phyloP scores from a whole-genome alignment of 2,797 vertebrate species.

The Enteromius radiatus region DNA sequence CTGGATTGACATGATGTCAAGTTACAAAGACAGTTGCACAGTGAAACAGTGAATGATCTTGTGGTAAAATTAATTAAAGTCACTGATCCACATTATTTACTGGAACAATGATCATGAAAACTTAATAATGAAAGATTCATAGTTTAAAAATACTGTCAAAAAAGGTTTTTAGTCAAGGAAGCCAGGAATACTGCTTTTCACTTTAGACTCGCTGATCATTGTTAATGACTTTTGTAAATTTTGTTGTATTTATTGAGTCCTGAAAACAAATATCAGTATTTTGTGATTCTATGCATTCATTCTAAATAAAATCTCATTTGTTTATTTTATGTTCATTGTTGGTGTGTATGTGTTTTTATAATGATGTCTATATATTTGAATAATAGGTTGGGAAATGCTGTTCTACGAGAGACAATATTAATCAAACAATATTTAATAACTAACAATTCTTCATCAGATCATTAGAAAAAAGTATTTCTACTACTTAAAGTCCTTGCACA shows the following conservation, averaged over 20 bases:
- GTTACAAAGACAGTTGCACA: neutral
- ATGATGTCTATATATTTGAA: neutral
- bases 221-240: neutral
- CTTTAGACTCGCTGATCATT: neutral
- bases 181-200: neutral
- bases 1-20: neutral
- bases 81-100: neutral
- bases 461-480: too few species aligned
- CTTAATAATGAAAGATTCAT: neutral
- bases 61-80: neutral
- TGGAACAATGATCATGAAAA: neutral
- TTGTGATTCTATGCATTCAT: neutral
- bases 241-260: constrained; percentile 12
- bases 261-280: neutral
- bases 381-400: neutral
- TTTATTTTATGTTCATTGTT: neutral
- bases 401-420: neutral
- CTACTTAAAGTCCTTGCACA: too few species aligned
- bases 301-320: neutral
- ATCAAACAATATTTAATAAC: neutral
- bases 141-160: neutral
- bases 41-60: neutral
- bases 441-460: too few species aligned
- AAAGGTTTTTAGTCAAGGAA: neutral
- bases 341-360: neutral